Conservation (phyloP, 1,140 invertebrate genomes). For the Euura lappo region DNA sequence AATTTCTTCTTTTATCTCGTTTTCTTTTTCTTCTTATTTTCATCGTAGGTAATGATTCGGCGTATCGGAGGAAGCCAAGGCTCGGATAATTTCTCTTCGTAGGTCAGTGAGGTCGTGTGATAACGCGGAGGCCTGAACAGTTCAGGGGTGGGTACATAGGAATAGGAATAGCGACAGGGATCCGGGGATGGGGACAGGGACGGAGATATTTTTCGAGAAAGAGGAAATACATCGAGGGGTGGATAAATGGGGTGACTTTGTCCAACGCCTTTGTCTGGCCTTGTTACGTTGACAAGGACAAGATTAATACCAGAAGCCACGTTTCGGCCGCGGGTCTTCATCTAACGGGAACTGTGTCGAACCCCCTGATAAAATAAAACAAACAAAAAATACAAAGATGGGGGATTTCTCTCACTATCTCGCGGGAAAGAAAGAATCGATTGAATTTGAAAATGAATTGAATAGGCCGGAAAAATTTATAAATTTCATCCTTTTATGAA, state of each 20-base stretch:
- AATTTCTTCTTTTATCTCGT: not conserved
- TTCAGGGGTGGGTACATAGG: not conserved
- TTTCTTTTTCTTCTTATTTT: no score
- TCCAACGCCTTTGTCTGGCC: not conserved
- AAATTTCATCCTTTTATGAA: no score
- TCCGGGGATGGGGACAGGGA: not conserved
- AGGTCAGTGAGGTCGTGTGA: not conserved
- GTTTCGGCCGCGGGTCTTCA: not conserved
- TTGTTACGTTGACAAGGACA: not conserved
- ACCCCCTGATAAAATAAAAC: not conserved
- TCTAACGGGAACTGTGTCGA: not conserved
- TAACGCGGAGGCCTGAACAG: not conserved
- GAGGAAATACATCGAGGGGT: not conserved
- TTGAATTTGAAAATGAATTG: no score
- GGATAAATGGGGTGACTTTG: slow-evolving; percentile 3
- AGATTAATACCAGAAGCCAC: slow-evolving; percentile 2
- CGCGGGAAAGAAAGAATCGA: not conserved
- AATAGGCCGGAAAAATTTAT: no score
- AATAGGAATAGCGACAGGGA: not conserved
- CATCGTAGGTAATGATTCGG: not conserved
- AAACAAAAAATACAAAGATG: not conserved
- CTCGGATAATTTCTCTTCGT: not conserved
- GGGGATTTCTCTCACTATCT: not conserved
- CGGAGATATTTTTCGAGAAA: not conserved
- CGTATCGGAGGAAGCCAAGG: not conserved